Evolutionary conservation across 2,888 invertebrate species (phyloP), one percentile per base, ranked within the genome.

Genomic region (Lepidochitona cinerea): DNA sequence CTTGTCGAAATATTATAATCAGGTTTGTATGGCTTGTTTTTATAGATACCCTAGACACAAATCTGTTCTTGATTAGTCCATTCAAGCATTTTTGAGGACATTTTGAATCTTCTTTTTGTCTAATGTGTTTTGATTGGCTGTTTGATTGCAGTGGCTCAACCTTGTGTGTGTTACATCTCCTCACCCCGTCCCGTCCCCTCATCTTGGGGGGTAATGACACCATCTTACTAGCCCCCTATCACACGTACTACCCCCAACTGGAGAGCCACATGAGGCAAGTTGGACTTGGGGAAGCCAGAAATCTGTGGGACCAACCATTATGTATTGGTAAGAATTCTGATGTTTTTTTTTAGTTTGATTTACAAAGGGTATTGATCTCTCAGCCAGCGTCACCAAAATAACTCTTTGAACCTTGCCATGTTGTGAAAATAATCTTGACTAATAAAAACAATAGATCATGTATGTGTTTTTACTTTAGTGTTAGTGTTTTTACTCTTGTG

Each of bases 251-350:
- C 78, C 87, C 89, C 0, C 83, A 83, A 69, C 85, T 91, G 53
- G 89, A 90, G 73, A 87, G 90, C 26, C 91, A 91, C 73, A 87
- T 91, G 89, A 75, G 77, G 3, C 80, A 79, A 59, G 84, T 83
- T 18, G 90, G 90, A 12, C 83, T 91, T 36, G 84, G 85, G 1
- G 72, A 85, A 4, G 78, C 80, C n/a, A 84, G 85, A 36, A 91
- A 91, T 76, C 76, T 87, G 37, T 91, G 91, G 91, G 89, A 91
- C 79, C 85, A 87, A 68, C 91, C 91, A 2, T 76, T 91, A 18
- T 89, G 89, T 81, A 81, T 91, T 32, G 89, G 89, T 88, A 68
- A 73, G 79, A 78, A 36, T 41, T 9, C 9, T 41, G 41, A 12
- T 41, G 9, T 18, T 41, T 18, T n/a, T 41, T 41, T 9, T 41